Conservation (phyloP, 2,113 vertebrate species). For the Pteropus alecto region DNA sequence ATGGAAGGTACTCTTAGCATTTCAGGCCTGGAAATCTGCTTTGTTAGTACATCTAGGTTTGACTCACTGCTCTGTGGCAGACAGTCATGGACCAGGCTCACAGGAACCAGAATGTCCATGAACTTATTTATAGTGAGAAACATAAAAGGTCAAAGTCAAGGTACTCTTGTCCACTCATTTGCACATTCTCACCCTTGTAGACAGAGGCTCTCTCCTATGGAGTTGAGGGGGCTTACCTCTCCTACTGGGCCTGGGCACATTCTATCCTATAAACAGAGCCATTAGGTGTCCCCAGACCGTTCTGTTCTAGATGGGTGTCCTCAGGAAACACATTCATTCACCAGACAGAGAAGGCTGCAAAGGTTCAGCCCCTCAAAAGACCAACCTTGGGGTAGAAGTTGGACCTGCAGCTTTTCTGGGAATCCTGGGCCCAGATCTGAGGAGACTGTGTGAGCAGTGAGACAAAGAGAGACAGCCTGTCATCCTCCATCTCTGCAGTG, state of each 20-base stretch:
- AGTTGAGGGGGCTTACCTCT: background rate
- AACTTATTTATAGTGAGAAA: background rate
- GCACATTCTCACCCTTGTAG: background rate
- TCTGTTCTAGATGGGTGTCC: background rate
- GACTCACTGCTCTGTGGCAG: background rate
- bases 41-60: background rate
- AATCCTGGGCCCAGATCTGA: background rate
- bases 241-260: background rate
- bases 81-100: background rate
- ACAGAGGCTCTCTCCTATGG: background rate
- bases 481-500: background rate
- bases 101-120: background rate
- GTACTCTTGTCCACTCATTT: background rate
- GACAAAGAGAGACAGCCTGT: background rate
- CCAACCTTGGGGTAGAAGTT: background rate
- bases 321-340: background rate
- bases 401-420: background rate
- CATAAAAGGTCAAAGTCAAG: background rate
- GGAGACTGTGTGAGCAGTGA: background rate
- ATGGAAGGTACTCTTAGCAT: background rate
- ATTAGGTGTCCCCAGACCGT: background rate
- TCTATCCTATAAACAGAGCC: background rate
- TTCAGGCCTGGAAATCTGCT: background rate
- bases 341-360: background rate
- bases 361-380: constrained; percentile 1